Conservation (phyloP, 1,140 invertebrate genomes). For the Gryon sp. region DNA sequence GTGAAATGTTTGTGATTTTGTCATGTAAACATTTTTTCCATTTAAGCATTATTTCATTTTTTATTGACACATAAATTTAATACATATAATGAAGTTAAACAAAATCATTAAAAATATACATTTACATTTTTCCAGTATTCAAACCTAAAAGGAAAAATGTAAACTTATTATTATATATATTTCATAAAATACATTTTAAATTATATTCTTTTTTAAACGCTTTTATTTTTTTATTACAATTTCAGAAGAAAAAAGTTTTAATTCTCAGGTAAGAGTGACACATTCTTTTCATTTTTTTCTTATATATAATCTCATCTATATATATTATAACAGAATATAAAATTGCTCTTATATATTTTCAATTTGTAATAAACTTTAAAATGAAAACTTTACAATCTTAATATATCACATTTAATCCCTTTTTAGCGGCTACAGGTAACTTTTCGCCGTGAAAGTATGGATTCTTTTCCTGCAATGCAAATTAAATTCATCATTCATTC, state of each 20-base stretch:
- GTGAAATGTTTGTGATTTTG: too few relatives aligned
- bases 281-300: neutral
- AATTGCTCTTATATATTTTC: too few relatives aligned
- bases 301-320: conserved; percentile 7
- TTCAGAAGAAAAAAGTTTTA: too few relatives aligned
- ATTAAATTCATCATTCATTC: neutral
- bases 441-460: conserved; percentile 90
- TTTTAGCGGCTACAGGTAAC: conserved; percentile 92
- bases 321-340: neutral
- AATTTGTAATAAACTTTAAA: too few relatives aligned
- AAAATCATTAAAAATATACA: neutral
- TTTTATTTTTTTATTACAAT: too few relatives aligned
- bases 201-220: neutral
- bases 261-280: too few relatives aligned
- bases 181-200: too few relatives aligned
- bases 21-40: too few relatives aligned
- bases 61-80: neutral
- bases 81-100: neutral
- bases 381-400: too few relatives aligned
- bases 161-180: too few relatives aligned
- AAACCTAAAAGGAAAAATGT: too few relatives aligned
- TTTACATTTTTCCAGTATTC: neutral
- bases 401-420: conserved; percentile 85
- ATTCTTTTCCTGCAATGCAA: conserved; percentile 83
- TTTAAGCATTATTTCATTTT: neutral